Percentiles rank a stretch among this genome's conserved stretches.
Evolutionary conservation across 1,140 invertebrate species (phyloP).

Genomic region (Sycophila sp.): DNA sequence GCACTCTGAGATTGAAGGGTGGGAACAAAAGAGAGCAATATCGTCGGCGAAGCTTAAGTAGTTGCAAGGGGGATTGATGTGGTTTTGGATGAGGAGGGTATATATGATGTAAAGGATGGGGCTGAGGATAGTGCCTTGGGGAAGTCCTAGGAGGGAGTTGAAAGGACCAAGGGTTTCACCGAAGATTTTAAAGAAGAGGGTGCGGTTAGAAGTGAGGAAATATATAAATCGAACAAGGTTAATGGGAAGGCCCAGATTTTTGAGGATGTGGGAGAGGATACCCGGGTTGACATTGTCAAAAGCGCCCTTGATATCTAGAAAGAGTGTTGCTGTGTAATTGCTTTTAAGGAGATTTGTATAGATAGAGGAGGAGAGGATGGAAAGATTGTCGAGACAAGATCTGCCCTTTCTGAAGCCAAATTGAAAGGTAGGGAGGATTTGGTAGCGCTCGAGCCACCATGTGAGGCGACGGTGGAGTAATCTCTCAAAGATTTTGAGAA

Average conservation of each 20-base stretch:
- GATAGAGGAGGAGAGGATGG: neutral
- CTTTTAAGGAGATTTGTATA: neutral
- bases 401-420: conserved; percentile 31
- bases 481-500: conserved; percentile 38
- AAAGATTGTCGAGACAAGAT: neutral
- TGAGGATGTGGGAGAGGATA: neutral
- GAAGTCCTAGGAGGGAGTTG: neutral
- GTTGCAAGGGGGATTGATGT: neutral
- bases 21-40: neutral
- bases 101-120: neutral
- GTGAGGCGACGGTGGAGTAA: conserved; percentile 22
- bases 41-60: neutral
- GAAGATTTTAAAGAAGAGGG: neutral
- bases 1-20: neutral
- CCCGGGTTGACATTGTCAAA: neutral
- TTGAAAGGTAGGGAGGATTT: neutral
- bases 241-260: neutral
- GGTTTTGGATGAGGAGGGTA: neutral
- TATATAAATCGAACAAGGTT: neutral
- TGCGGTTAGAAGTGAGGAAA: neutral
- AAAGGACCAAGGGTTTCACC: neutral
- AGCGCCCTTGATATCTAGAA: neutral
- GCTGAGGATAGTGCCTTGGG: neutral
- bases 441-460: conserved; percentile 21
- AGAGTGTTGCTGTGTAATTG: neutral